Evolutionary conservation across 2,797 vertebrate species (phyloP).

Genomic region (Neosilurus mollespiculum): DNA sequence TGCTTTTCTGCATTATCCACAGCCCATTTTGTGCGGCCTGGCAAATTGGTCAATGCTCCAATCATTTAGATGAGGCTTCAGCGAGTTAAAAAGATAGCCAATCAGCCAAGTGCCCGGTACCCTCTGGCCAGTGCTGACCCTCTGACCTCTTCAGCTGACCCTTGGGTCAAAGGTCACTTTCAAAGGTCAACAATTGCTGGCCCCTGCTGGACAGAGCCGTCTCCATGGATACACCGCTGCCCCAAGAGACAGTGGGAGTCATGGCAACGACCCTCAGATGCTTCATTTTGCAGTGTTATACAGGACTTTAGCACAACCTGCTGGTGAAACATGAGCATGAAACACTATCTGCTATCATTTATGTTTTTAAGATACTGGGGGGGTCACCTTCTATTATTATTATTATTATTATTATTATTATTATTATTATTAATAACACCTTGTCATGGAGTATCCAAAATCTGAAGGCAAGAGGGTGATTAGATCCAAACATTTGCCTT

Average conservation of each 20-base stretch:
- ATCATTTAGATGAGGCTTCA: conserved; percentile 72
- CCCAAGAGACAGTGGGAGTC: conserved; percentile 45
- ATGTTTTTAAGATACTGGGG: not conserved
- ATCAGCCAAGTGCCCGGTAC: conserved; percentile 75
- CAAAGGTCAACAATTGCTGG: conserved; percentile 65
- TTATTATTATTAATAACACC: not conserved
- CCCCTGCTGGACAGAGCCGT: conserved; percentile 61
- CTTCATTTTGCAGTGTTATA: not conserved
- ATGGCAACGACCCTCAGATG: conserved; percentile 47
- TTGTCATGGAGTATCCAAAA: not conserved
- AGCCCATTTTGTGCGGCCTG: not conserved
- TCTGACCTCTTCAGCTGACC: conserved; percentile 62
- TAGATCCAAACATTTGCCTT: not conserved
- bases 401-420: not conserved
- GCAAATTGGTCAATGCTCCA: conserved; percentile 71
- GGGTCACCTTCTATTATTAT: not conserved
- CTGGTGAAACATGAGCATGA: conserved; percentile 33
- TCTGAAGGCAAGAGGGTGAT: not conserved
- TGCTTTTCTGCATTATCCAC: not conserved
- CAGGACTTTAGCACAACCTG: conserved; percentile 44
- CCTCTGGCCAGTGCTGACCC: conserved; percentile 70
- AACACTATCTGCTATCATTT: not conserved
- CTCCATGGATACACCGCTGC: conserved; percentile 65
- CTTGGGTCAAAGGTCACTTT: conserved; percentile 66
- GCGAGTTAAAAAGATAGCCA: conserved; percentile 74